These are phyloP conservation scores for Drosophila kanapiae DNA, from an alignment of 1,140 invertebrate species.

Conservation along the genomic window DNA sequence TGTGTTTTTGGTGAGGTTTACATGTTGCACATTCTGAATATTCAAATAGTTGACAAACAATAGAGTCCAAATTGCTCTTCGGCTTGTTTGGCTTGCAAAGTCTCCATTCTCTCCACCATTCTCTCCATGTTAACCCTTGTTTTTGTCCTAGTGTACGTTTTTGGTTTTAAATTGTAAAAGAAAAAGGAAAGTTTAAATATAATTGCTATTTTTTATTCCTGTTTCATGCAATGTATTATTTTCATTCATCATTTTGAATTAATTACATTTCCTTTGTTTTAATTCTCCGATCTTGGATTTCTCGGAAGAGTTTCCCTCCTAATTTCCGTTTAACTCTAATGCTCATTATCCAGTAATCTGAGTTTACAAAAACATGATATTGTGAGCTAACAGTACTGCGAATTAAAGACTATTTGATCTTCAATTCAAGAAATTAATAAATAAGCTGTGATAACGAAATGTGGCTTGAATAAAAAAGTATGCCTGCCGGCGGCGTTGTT, in stretches of 20 bases:
- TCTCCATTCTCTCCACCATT: not conserved
- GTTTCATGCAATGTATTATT: too few relatives aligned
- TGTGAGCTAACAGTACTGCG: not conserved
- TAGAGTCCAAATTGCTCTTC: slow-evolving; percentile 8
- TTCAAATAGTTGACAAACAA: slow-evolving; percentile 23
- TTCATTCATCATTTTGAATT: too few relatives aligned
- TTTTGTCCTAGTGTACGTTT: not conserved
- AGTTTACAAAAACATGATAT: not conserved
- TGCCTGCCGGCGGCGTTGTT: not conserved
- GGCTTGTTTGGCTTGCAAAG: slow-evolving; percentile 8
- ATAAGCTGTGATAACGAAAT: not conserved
- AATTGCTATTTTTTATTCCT: too few relatives aligned
- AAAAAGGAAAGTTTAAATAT: too few relatives aligned
- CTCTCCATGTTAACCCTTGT: not conserved
- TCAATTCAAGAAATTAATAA: too few relatives aligned
- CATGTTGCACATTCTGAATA: slow-evolving; percentile 24
- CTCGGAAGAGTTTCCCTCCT: too few relatives aligned
- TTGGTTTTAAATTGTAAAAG: too few relatives aligned
- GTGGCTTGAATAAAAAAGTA: not conserved
- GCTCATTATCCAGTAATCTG: not conserved
- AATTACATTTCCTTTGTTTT: too few relatives aligned
- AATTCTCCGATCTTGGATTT: not conserved
- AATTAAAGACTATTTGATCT: not conserved
- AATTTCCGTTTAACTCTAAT: not conserved
- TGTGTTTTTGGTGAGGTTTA: slow-evolving; percentile 3